Base-by-base conservation (phyloP, 2,797 vertebrate genomes). In the Hipposideros larvatus region DNA sequence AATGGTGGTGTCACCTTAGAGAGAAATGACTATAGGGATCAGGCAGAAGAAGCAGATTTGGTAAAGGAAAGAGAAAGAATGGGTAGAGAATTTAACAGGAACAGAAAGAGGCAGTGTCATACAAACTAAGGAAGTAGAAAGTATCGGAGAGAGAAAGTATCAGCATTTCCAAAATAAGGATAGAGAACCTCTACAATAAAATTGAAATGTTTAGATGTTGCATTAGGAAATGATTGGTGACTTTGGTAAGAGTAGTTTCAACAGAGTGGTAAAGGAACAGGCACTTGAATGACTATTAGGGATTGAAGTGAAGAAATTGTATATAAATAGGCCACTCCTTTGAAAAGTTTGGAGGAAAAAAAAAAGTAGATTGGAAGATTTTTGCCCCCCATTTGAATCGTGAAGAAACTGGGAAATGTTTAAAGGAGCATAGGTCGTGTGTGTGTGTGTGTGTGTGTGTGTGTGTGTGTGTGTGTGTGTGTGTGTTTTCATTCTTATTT, bases 171-270 rank as follows among this genome's bases (percentile, higher is more conserved):
- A 88, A 82, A 93, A 70, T 41, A 41, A 89, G 31, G 15, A 83
- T 7, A 63, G 10, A 96, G 80, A 43, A 34, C 24, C 26, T 88
- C 46, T 75, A 7, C 19, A 5, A 80, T 48, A 55, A 87, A 53
- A 66, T 68, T 21, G 63, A 57, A 78, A 84, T 31, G 41, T 77
- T 51, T 51, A 85, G 43, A 51, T 71, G 15, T 83, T 71, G 19
- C 48, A 41, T 46, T 86, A 70, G 61, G 48, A 92, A 46, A 68
- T 71, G 41, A 78, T 11, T 31, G 37, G 63, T 75, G n/a, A 77
- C 70, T 82, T 83, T 82, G 43, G 34, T 87, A 26, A 86, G 24
- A 95, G 22, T 16, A 63, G 28, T 86, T 87, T 78, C 79, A 89
- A 37, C n/a, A 66, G 43, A 91, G 28, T 11, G 10, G 15, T 73